Evolutionary conservation across 2,888 invertebrate genomes (phyloP).

Genomic region (Xanthostigma xanthostigma): DNA sequence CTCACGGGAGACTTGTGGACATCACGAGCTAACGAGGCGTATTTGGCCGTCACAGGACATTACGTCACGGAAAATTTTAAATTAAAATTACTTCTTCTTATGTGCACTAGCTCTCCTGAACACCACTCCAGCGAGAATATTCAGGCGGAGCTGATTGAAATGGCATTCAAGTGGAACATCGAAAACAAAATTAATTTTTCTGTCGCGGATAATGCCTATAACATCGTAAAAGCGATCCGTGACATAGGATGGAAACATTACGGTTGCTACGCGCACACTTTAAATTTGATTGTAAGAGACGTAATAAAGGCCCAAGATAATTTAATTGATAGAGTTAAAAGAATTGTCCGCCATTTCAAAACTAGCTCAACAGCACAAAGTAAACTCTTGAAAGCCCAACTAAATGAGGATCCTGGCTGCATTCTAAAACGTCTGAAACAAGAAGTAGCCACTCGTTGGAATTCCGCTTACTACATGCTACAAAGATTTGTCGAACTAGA

Average conservation of each 20-base stretch:
- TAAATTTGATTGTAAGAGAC: not conserved
- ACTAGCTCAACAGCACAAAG: conserved; percentile 12
- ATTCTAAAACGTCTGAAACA: conserved; percentile 15
- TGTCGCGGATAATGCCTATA: not conserved
- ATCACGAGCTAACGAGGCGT: not conserved
- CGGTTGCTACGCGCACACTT: not conserved
- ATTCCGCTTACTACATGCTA: conserved; percentile 14
- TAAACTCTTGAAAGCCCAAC: conserved; percentile 13
- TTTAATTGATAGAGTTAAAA: not conserved
- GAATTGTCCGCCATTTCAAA: conserved; percentile 15
- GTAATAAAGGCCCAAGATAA: not conserved
- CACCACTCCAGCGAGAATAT: not conserved
- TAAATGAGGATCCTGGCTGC: conserved; percentile 11
- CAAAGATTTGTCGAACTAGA: conserved; percentile 13
- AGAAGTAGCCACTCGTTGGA: conserved; percentile 17
- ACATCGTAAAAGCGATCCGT: not conserved
- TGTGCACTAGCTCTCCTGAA: not conserved
- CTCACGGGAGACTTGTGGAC: not conserved
- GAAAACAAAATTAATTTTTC: not conserved
- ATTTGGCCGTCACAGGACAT: not conserved
- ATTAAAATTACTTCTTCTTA: not conserved
- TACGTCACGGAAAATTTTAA: not conserved
- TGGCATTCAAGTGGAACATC: not conserved
- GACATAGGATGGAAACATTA: not conserved
- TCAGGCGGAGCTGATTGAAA: not conserved